Base-by-base conservation (phyloP, 2,113 vertebrate genomes). In the Elanoides forficatus region DNA sequence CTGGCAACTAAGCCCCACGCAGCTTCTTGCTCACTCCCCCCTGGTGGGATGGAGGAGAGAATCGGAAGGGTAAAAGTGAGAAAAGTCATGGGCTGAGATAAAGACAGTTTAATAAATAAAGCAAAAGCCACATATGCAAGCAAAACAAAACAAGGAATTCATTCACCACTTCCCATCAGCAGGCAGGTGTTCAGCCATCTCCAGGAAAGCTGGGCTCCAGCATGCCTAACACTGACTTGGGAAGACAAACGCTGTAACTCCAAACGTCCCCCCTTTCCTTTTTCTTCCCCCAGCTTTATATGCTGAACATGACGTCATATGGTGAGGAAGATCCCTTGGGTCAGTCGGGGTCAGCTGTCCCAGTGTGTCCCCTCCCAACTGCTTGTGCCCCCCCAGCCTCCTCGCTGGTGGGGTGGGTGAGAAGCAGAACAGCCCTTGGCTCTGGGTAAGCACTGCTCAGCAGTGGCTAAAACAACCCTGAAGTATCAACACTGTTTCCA, bases 171-270 rank as follows among this genome's bases (percentile, higher is more conserved):
- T 40, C 25, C 36, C 9, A 15, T 26, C 3, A 10, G 59, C 59
- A 26, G 59, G 22, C 15, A 60, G 56, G 21, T n/a, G 34, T 15
- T 60, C 59, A 60, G 23, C 23, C 59, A 60, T 26, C n/a, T 23
- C 59, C 59, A 60, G 23, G 23, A 60, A 7, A 70, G 47, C 25
- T 20, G 25, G 34, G 45, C 34, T 50, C 67, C 34, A 29, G 4
- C 8, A n/a, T 1, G 6, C 4, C 1, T 68, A 50, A 29, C 4
- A 2, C 13, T 48, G 5, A 27, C 43, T 18, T 5, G 34, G 45
- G 17, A 50, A 38, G 47, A 70, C 22, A 29, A 52, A 25, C 5
- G 7, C 45, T 17, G 15, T 7, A 8, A 29, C 26, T 71, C 47
- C 11, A 4, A 52, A 71, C 4, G 5, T 68, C 66, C 16, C 16